A percentile compares a stretch with the other conserved stretches of the same genome.
phyloP scores from a whole-genome alignment of 2,113 vertebrate genomes.

The Epinephelus moara region DNA sequence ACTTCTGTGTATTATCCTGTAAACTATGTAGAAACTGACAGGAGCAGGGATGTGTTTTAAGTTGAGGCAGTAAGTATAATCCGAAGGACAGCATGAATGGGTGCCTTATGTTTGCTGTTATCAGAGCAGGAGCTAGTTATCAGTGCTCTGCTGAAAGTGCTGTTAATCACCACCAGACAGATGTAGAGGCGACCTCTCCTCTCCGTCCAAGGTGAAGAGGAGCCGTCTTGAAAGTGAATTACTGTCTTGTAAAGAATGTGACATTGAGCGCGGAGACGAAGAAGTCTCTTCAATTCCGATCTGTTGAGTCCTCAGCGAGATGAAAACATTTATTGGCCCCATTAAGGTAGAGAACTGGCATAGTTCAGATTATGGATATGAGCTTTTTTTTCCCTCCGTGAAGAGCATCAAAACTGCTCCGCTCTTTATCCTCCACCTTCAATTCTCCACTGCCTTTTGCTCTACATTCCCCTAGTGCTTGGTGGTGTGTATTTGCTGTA shows the following conservation, averaged over 20 bases:
- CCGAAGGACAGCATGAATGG: constrained; percentile 59
- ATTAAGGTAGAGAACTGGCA: constrained; percentile 38
- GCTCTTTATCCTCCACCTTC: constrained; percentile 82
- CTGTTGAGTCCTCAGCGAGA: neutral
- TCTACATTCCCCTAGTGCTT: constrained; percentile 88
- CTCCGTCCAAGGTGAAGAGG: constrained; percentile 40
- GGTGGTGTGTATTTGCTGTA: constrained; percentile 96
- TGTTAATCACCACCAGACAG: constrained; percentile 47
- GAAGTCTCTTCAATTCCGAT: constrained; percentile 1
- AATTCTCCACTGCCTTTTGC: constrained; percentile 79
- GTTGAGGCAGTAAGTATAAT: constrained; percentile 19
- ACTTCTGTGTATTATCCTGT: constrained; percentile 53
- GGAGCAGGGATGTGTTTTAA: constrained; percentile 34
- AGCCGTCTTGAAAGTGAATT: constrained; percentile 38
- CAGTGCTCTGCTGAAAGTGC: constrained; percentile 45
- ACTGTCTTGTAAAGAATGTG: constrained; percentile 44
- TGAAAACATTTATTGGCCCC: constrained; percentile 33
- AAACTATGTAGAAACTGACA: constrained; percentile 49
- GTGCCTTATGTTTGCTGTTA: constrained; percentile 74
- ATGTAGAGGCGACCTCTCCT: constrained; percentile 42
- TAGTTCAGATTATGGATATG: constrained; percentile 32
- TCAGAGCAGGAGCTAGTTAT: constrained; percentile 42
- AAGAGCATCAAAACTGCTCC: constrained; percentile 80
- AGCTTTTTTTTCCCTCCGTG: neutral
- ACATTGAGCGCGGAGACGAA: constrained; percentile 3